Evolutionary conservation across 1,140 invertebrate genomes (phyloP), one percentile per base, ranked within the genome.

Genomic region (Anoplolepis gracilipes): DNA sequence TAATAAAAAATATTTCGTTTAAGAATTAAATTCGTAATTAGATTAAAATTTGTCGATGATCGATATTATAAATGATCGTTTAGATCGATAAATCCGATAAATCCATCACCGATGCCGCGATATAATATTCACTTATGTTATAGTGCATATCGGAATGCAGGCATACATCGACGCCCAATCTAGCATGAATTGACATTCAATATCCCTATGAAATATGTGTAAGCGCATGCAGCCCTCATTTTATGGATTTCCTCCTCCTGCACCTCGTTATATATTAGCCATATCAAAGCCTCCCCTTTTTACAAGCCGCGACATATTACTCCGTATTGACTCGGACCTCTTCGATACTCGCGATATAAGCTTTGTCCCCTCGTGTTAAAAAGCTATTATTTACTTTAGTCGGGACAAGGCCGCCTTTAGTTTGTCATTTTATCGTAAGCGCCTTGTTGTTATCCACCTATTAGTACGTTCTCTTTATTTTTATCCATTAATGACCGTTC

Each of bases 211-310:
- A 85, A 39, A 30, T 28, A 42, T 28, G 16, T 16, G 16, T 16
- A 22, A 36, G 6, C 13, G 53, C 11, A 30, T 6, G 19, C n/a
- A 22, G 72, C 11, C 2, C 28, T 13, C 13, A 65, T 59, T 59
- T 86, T 86, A 73, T 49, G 53, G 61, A 86, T 86, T 55, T 39
- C 53, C 30, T 75, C 33, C n/a, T 30, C 36, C 22, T 22, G 7
- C n/a, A 8, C n/a, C 16, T 30, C 1, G 30, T 49, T 73, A 30
- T 16, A 33, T 53, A 49, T 69, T 22, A 42, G 25, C 8, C 28
- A 36, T 30, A 49, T 79, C 64, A 85, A 87, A 87, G 49, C n/a
- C 49, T 78, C 49, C 57, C 61, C 57, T 61, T 42, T 55, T 78
- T 87, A 72, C 85, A 64, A 85, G 59, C 46, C n/a, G 42, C 33